phyloP scores from a whole-genome alignment of 2,113 vertebrate species.

The Syngnathus floridae region DNA sequence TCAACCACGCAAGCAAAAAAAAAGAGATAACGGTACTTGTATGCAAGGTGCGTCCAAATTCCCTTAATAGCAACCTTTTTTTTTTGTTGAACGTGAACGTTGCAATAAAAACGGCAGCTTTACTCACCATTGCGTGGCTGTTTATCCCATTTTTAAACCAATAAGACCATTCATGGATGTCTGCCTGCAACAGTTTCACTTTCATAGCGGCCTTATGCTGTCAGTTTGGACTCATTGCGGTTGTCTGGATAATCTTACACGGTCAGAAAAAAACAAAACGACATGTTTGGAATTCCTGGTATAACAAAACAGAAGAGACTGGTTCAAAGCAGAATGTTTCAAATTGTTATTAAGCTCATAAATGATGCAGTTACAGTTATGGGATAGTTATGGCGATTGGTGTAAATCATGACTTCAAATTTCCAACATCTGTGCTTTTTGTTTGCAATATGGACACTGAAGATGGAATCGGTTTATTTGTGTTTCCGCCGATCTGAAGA shows the following conservation, averaged over 20 bases:
- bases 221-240: background rate
- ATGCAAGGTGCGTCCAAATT: slow-evolving; percentile 15
- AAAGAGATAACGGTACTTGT: background rate
- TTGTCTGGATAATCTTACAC: slow-evolving; percentile 3
- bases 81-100: slow-evolving; percentile 44
- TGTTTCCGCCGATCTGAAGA: background rate
- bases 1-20: slow-evolving; percentile 47
- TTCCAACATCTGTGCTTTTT: background rate
- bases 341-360: background rate
- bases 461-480: background rate
- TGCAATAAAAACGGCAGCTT: slow-evolving; percentile 68
- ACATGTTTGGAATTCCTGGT: background rate
- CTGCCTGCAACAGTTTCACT: background rate
- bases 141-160: slow-evolving; percentile 29
- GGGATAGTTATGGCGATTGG: slow-evolving; percentile 2
- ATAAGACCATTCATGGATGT: slow-evolving; percentile 15
- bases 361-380: too few species aligned
- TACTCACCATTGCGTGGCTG: slow-evolving; percentile 48
- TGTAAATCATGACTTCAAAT: slow-evolving; percentile 37
- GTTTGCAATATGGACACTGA: background rate
- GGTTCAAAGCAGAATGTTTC: slow-evolving; percentile 15
- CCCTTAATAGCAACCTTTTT: slow-evolving; percentile 12
- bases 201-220: slow-evolving; percentile 10
- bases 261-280: background rate
- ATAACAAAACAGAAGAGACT: background rate